Conservation (phyloP, 2,797 vertebrate species). For the Prionace glauca region DNA sequence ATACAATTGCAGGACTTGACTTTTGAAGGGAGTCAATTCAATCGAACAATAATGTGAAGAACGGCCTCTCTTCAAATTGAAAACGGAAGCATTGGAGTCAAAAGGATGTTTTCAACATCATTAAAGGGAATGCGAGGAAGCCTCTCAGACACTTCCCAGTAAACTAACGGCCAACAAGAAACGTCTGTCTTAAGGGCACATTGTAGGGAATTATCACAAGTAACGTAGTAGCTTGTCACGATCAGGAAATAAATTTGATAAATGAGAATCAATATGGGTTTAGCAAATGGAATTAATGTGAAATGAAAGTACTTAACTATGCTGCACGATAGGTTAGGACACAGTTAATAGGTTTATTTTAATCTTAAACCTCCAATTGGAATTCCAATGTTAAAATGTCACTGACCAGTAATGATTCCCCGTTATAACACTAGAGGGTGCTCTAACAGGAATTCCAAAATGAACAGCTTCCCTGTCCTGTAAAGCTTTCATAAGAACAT, state of each 20-base stretch:
- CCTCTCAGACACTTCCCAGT: not conserved
- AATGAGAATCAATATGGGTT: not conserved
- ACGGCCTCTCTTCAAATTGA: not conserved
- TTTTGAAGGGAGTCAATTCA: not conserved
- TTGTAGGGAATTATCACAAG: not conserved
- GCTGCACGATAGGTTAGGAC: not conserved
- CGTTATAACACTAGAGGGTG: not conserved
- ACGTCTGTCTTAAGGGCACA: not conserved
- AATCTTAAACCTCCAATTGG: not conserved
- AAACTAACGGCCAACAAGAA: not conserved
- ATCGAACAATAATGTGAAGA: not conserved
- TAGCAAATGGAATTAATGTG: slow-evolving; percentile 5
- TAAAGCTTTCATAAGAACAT: not conserved
- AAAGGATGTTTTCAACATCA: not conserved
- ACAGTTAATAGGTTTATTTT: not conserved
- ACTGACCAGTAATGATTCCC: not conserved
- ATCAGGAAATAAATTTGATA: slow-evolving; percentile 1
- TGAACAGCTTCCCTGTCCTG: not conserved
- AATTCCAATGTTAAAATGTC: slow-evolving; percentile 9
- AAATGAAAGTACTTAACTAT: not conserved
- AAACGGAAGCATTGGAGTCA: not conserved
- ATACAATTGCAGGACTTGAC: not conserved
- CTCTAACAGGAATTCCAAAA: not conserved
- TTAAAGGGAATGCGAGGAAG: not conserved
- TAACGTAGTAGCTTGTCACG: not conserved